phyloP scores from a whole-genome alignment of 2,888 invertebrate genomes.

The Oxyteleia sp. region DNA sequence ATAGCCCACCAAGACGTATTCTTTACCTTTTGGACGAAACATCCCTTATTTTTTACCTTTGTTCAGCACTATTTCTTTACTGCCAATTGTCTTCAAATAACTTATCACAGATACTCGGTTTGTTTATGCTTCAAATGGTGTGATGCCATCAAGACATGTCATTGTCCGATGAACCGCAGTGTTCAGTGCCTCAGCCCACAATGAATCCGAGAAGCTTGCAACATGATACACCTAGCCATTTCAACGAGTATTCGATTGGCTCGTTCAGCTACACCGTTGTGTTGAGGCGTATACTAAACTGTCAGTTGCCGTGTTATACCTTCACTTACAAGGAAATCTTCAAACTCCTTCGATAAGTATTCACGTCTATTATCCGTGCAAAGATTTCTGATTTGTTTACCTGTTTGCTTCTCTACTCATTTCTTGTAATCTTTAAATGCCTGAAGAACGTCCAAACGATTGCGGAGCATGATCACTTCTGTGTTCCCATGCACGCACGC shows the following conservation, averaged over 20 bases:
- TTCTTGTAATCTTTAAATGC: constrained; percentile 64
- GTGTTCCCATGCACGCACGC: too few species aligned
- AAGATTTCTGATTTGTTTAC: constrained; percentile 57
- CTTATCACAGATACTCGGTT: not conserved
- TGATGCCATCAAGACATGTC: constrained; percentile 23
- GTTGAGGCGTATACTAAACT: constrained; percentile 68
- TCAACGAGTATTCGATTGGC: constrained; percentile 73
- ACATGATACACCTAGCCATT: constrained; percentile 74
- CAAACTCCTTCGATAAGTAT: constrained; percentile 67
- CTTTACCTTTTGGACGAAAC: constrained; percentile 66
- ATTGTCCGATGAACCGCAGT: constrained; percentile 54
- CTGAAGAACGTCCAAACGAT: constrained; percentile 31
- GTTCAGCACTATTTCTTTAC: constrained; percentile 59
- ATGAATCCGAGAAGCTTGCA: constrained; percentile 52
- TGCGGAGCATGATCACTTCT: constrained; percentile 43
- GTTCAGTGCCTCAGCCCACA: constrained; percentile 33
- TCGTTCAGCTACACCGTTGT: constrained; percentile 73
- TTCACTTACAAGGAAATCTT: constrained; percentile 36
- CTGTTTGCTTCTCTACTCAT: constrained; percentile 51
- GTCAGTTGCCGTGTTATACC: constrained; percentile 67
- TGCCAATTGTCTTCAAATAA: constrained; percentile 59
- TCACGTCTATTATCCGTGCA: constrained; percentile 68
- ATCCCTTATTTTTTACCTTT: constrained; percentile 61
- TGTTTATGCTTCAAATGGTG: constrained; percentile 48
- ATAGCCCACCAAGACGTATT: constrained; percentile 59